phyloP scores from a whole-genome alignment of 1,140 invertebrate genomes.

The Daktulosphaira vitifoliae region DNA sequence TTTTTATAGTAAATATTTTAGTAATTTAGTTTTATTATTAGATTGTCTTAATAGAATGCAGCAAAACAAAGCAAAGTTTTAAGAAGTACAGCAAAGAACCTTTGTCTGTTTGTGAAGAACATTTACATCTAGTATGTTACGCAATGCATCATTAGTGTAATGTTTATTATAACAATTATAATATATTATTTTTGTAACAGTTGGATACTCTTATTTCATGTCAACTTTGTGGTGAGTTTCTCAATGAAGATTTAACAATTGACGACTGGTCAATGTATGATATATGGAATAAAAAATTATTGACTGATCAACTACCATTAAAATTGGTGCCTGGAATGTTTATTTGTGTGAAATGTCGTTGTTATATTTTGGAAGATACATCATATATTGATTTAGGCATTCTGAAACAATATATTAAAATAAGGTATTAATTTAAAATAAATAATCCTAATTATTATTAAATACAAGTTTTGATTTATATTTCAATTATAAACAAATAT shows the following conservation, averaged over 20 bases:
- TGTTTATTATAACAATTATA: not conserved
- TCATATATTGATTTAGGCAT: not conserved
- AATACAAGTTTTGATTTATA: too few relatives aligned
- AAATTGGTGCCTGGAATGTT: not conserved
- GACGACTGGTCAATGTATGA: not conserved
- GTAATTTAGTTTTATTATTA: conserved; percentile 1
- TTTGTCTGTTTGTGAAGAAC: not conserved
- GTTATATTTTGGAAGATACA: not conserved
- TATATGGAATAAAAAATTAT: not conserved
- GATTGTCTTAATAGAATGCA: not conserved
- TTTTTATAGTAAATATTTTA: too few relatives aligned
- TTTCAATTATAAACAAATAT: too few relatives aligned
- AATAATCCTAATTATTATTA: too few relatives aligned
- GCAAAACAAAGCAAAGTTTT: not conserved
- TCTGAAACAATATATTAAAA: not conserved
- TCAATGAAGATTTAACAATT: not conserved
- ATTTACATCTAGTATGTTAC: not conserved
- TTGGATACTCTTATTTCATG: not conserved
- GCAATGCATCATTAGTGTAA: too few relatives aligned
- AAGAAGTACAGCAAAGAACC: too few relatives aligned
- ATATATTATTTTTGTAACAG: not conserved
- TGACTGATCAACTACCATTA: not conserved
- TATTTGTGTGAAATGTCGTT: not conserved
- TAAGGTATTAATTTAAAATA: not conserved
- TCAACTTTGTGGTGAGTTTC: not conserved